Base-by-base conservation (phyloP, 2,797 vertebrate species). In the Serranus cabrilla region DNA sequence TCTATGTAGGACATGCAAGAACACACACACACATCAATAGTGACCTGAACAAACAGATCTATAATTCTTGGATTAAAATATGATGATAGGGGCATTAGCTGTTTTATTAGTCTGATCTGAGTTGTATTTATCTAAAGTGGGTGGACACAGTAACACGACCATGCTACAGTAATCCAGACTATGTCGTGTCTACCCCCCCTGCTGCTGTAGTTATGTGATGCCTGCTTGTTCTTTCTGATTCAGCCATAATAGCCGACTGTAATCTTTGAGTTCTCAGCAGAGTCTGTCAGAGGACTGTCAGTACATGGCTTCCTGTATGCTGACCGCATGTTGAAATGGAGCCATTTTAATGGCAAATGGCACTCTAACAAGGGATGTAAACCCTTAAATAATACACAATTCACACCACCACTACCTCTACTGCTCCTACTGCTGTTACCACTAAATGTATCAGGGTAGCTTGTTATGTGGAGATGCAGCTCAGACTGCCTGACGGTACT, bases 191-290 rank as follows among this genome's bases (percentile, higher is more conserved):
- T 16, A 3, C 2, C 17, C 43, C 16, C 37, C n/a, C n/a, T 42
- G 25, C 61, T 75, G 70, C 62, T 77, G 76, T 66, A 56, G 55
- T 66, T 72, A n/a, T 73, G 51, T 73, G 17, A 16, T n/a, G 55
- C 67, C 50, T 76, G 37, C 61, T 67, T 63, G 61, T 57, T 86
- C 49, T 74, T 46, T 81, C 31, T 56, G 71, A 81, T 67, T 81
- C 55, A 74, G 78, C 63, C 67, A 49, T 76, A 74, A 72, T 62
- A 55, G 60, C 39, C 5, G 18, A 51, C 50, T 67, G 61, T 81
- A 80, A 77, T 82, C 49, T 83, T 23, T 83, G 52, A 81, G 25
- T 60, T 57, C 74, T 83, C 73, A 71, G 71, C 68, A 52, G 57
- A 67, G 68, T 77, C 69, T 63, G 58, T 71, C 42, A 69, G 70